These are phyloP conservation scores for Heloderma charlesbogerti DNA, from an alignment of 2,113 vertebrate species.

Conservation along the genomic window DNA sequence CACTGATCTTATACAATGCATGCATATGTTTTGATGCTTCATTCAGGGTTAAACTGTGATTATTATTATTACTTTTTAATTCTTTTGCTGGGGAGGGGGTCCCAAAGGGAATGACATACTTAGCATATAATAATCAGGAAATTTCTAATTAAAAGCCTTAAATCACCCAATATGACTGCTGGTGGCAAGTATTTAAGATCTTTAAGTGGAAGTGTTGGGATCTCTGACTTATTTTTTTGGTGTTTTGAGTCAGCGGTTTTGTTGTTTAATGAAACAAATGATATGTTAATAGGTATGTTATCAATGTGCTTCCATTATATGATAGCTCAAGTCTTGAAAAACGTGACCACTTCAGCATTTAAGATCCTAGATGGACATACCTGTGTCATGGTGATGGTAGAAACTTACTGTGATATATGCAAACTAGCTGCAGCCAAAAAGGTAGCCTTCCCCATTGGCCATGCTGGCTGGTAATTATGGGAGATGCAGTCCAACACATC, in stretches of 20 bases:
- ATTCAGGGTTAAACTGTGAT: accelerated
- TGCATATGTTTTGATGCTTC: background rate
- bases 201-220: background rate
- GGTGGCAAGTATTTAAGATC: background rate
- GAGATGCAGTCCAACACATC: too few species aligned
- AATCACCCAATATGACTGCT: background rate
- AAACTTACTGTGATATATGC: background rate
- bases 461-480: too few species aligned
- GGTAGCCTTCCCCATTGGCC: background rate
- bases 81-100: accelerated
- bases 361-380: accelerated
- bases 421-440: accelerated
- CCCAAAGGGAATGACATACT: accelerated
- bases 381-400: background rate
- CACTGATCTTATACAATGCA: background rate
- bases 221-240: background rate
- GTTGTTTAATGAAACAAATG: accelerated
- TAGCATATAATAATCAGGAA: background rate
- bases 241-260: constrained; percentile 9
- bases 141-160: background rate
- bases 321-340: accelerated
- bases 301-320: accelerated
- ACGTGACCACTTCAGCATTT: accelerated
- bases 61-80: accelerated
- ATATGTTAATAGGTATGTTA: accelerated